phyloP scores from a whole-genome alignment of 2,113 vertebrate species.

The Cheilinus undulatus region DNA sequence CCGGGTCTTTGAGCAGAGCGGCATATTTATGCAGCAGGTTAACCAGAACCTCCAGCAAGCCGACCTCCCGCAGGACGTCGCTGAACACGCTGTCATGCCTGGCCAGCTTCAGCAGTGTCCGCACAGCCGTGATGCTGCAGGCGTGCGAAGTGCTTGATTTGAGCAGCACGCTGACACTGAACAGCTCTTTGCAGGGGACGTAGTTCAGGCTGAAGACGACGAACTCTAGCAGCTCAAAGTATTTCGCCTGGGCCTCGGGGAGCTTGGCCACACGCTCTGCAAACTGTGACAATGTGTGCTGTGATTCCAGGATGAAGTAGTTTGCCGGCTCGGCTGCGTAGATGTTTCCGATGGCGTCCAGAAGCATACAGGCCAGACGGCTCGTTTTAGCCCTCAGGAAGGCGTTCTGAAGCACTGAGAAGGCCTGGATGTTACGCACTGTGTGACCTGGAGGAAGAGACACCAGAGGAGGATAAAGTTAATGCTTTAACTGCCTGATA shows the following conservation, averaged over 20 bases:
- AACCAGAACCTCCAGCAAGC: conserved; percentile 96
- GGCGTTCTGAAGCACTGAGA: conserved; percentile 95
- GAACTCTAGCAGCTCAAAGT: conserved; percentile 98
- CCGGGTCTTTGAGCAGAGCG: conserved; percentile 95
- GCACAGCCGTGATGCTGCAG: conserved; percentile 93
- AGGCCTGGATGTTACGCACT: conserved; percentile 96
- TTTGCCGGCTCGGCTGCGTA: conserved; percentile 95
- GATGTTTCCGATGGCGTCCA: conserved; percentile 95
- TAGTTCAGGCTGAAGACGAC: conserved; percentile 98
- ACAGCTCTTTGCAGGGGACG: conserved; percentile 98
- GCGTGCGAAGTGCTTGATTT: conserved; percentile 92
- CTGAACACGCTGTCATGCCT: conserved; percentile 95
- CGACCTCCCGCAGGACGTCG: conserved; percentile 97
- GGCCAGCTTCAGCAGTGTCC: conserved; percentile 92
- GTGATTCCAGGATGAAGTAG: conserved; percentile 97
- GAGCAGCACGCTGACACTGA: conserved; percentile 96
- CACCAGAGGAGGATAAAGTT: neutral
- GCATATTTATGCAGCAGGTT: conserved; percentile 99
- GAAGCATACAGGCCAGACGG: conserved; percentile 92
- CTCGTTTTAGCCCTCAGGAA: conserved; percentile 95
- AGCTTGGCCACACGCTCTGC: conserved; percentile 93
- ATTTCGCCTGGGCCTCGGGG: conserved; percentile 94
- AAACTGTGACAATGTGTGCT: conserved; percentile 96
- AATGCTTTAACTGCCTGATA: no score
- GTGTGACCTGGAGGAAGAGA: conserved; percentile 88